Conservation (phyloP, 1,140 invertebrate species). For the Brachionus koreanus region DNA sequence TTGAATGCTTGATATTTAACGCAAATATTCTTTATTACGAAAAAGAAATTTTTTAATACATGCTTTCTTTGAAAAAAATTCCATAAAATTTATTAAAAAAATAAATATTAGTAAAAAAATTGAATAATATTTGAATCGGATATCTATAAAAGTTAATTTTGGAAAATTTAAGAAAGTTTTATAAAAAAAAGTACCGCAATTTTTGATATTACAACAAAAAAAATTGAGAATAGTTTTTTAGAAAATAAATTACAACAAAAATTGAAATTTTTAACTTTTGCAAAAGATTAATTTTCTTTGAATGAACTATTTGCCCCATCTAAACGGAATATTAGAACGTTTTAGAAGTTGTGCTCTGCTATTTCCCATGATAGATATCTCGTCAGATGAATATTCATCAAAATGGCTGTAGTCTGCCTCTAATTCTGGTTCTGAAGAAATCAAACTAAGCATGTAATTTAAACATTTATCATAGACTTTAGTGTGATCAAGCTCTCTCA, state of each 20-base stretch:
- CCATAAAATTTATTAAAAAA: too few relatives aligned
- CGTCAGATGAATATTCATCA: background rate
- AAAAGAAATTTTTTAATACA: too few relatives aligned
- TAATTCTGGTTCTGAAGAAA: background rate
- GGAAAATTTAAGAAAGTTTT: background rate
- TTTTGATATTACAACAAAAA: too few relatives aligned
- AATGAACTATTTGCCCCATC: background rate
- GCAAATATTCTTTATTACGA: too few relatives aligned
- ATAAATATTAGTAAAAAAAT: too few relatives aligned
- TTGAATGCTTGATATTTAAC: too few relatives aligned
- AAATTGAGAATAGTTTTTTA: too few relatives aligned
- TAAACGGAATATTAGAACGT: constrained; percentile 7
- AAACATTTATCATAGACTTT: background rate
- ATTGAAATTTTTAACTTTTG: background rate
- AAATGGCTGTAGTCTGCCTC: background rate
- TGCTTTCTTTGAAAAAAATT: too few relatives aligned
- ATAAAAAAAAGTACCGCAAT: too few relatives aligned
- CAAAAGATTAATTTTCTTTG: background rate
- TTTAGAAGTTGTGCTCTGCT: background rate
- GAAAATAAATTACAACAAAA: background rate
- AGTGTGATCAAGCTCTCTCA: background rate
- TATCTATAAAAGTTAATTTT: background rate
- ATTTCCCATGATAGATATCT: background rate
- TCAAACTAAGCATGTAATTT: background rate
- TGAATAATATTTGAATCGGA: too few relatives aligned